Evolutionary conservation across 2,888 invertebrate genomes (phyloP), one percentile per base, ranked within the genome.

Genomic region (Ichneumon xanthorius): DNA sequence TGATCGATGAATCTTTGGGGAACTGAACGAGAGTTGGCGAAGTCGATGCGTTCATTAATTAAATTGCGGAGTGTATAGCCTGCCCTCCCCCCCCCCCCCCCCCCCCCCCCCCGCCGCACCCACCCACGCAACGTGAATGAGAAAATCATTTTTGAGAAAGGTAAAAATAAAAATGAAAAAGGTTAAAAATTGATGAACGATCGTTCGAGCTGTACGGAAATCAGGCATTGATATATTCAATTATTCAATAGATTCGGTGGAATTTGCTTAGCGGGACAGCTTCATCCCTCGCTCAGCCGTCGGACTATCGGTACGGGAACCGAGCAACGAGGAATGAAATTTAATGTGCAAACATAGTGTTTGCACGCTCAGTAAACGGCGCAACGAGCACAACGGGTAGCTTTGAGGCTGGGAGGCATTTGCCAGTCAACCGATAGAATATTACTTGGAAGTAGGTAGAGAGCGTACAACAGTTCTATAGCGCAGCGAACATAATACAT

Each of bases 331-430:
- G 77, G 75, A 53, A 58, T 82, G 80, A 85, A 85, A 82, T 82
- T 85, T 85, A 82, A 82, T 85, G 80, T 77, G 85, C 80, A 85
- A 85, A 85, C 82, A 85, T 55, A 68, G 72, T 80, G 85, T 85
- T 85, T 85, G 79, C 82, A 71, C 65, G 70, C 61, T 73, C 80
- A 67, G 53, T 61, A 72, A 85, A 80, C 76, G 72, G 77, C 76
- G 70, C 80, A 82, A 85, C 82, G 55, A 72, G 61, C 76, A 61
- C 67, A 45, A 37, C 80, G 67, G 76, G 50, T 79, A 71, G 80
- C 72, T 85, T 80, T 77, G 65, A 80, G 80, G 80, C 82, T 68
- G 67, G 77, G 72, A 85, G 82, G 80, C 82, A 82, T 82, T 85
- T 77, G 61, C 85, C 82, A 73, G 71, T 72, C 78, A 22, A 22